Evolutionary conservation across 2,888 invertebrate genomes (phyloP).

Genomic region (Xestia xanthographa): DNA sequence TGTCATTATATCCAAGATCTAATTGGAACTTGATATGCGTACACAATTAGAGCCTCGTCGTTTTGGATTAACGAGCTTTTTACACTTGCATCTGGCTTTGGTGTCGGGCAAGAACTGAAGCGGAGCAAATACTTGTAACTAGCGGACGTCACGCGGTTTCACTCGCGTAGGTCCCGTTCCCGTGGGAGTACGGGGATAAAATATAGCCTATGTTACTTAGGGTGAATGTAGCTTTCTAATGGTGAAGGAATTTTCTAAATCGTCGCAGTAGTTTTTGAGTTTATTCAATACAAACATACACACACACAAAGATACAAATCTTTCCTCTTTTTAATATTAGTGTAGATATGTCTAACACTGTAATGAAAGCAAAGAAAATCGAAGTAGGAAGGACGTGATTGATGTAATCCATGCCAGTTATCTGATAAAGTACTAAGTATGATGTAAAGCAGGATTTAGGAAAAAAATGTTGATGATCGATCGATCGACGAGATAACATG

Average conservation of each 20-base stretch:
- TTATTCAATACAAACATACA: too few species aligned
- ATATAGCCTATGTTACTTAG: too few species aligned
- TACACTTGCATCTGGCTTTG: slow-evolving; percentile 71
- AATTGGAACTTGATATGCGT: slow-evolving; percentile 89
- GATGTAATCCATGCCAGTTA: slow-evolving; percentile 30
- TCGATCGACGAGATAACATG: slow-evolving; percentile 29
- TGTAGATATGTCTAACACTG: too few species aligned
- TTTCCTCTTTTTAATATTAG: too few species aligned
- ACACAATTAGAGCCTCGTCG: slow-evolving; percentile 84
- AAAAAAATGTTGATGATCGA: slow-evolving; percentile 43
- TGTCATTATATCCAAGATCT: slow-evolving; percentile 84
- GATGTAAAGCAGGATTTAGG: slow-evolving; percentile 37
- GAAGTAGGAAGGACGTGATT: slow-evolving; percentile 25
- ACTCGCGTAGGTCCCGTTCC: too few species aligned
- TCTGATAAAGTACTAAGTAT: slow-evolving; percentile 44
- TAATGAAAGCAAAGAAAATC: background rate
- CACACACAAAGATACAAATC: too few species aligned
- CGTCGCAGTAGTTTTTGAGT: too few species aligned
- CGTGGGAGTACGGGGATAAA: too few species aligned
- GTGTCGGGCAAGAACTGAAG: slow-evolving; percentile 56
- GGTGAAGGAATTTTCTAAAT: too few species aligned
- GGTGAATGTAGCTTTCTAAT: too few species aligned
- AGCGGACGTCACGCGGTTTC: too few species aligned
- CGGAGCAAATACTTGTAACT: slow-evolving; percentile 27
- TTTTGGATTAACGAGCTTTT: slow-evolving; percentile 86